These are phyloP conservation scores for Mercenaria mercenaria DNA, from an alignment of 1,140 invertebrate species.

Conservation along the genomic window DNA sequence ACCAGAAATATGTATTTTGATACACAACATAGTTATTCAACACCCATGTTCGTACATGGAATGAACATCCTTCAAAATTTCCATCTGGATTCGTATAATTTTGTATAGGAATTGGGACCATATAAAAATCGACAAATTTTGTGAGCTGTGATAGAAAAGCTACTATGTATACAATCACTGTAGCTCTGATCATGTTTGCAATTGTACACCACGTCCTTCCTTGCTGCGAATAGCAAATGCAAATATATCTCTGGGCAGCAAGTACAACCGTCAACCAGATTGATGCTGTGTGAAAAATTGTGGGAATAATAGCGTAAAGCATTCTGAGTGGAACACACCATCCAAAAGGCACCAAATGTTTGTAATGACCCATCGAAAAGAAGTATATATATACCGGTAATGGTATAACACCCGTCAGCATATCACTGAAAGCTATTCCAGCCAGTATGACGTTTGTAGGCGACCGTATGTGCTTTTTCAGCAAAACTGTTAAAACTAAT, in stretches of 20 bases:
- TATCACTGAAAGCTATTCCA: slow-evolving; percentile 96
- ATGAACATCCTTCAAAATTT: slow-evolving; percentile 75
- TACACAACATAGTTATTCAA: slow-evolving; percentile 90
- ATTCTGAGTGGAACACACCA: slow-evolving; percentile 91
- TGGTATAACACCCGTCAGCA: slow-evolving; percentile 95
- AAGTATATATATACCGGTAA: slow-evolving; percentile 95
- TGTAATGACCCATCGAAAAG: slow-evolving; percentile 95
- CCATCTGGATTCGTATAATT: slow-evolving; percentile 89
- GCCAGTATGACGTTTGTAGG: slow-evolving; percentile 91
- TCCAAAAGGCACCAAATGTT: slow-evolving; percentile 90
- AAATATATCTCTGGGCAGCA: slow-evolving; percentile 95
- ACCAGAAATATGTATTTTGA: slow-evolving; percentile 93
- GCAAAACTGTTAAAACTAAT: slow-evolving; percentile 92
- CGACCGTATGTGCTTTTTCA: slow-evolving; percentile 89
- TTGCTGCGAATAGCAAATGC: slow-evolving; percentile 95
- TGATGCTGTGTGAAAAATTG: slow-evolving; percentile 96
- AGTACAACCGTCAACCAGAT: slow-evolving; percentile 95
- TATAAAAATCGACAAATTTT: slow-evolving; percentile 90
- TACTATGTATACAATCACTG: slow-evolving; percentile 91
- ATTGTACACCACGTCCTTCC: slow-evolving; percentile 95
- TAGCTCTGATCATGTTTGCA: slow-evolving; percentile 92
- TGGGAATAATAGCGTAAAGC: slow-evolving; percentile 88
- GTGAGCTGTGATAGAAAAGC: slow-evolving; percentile 93
- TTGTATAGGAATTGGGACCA: slow-evolving; percentile 86
- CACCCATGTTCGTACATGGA: slow-evolving; percentile 69